Conservation (phyloP, 2,797 vertebrate species). For the Artibeus lituratus region DNA sequence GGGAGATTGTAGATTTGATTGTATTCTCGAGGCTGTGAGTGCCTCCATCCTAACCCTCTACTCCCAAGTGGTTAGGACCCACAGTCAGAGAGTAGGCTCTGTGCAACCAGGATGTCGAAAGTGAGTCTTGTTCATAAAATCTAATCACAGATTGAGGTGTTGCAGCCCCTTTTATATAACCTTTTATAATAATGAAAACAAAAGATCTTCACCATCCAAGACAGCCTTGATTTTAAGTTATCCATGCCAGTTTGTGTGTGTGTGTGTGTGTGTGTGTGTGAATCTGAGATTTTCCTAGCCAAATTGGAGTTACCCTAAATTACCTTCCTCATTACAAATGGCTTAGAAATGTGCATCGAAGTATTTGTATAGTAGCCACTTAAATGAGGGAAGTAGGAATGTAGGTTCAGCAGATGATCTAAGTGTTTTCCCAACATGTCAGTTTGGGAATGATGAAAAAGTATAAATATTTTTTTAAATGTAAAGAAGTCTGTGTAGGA, state of each 20-base stretch:
- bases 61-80: neutral
- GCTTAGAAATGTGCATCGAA: neutral
- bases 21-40: neutral
- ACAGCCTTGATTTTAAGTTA: neutral
- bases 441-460: neutral
- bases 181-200: neutral
- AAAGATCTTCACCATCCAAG: neutral
- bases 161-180: neutral
- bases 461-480: neutral
- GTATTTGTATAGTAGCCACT: neutral
- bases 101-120: neutral
- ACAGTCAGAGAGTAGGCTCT: neutral
- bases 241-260: neutral
- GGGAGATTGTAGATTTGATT: neutral
- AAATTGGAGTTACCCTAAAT: neutral
- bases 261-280: neutral
- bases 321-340: neutral
- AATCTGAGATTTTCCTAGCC: neutral
- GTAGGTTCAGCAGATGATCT: neutral
- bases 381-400: neutral
- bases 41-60: neutral
- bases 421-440: neutral
- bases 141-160: neutral
- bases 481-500: neutral
- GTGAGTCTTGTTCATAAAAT: neutral